phyloP scores from a whole-genome alignment of 1,140 invertebrate species.

The Luehdorfia chinensis region DNA sequence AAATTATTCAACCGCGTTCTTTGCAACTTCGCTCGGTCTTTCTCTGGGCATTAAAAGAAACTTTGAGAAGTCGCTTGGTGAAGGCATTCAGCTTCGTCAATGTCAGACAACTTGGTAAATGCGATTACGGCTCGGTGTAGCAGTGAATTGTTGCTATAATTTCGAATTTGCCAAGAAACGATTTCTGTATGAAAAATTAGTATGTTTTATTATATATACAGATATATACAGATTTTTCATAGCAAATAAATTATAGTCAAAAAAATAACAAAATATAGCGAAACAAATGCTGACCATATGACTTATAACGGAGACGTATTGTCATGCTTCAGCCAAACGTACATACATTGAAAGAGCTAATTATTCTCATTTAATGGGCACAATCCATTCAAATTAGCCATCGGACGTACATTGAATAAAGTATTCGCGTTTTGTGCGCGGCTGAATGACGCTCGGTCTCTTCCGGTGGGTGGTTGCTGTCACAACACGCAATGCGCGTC shows the following conservation, averaged over 20 bases:
- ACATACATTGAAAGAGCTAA: constrained; percentile 51
- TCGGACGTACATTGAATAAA: constrained; percentile 67
- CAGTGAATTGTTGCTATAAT: constrained; percentile 31
- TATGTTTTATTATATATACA: too few relatives aligned
- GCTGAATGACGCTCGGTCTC: constrained; percentile 71
- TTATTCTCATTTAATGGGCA: constrained; percentile 70
- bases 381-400: constrained; percentile 74
- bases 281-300: constrained; percentile 45
- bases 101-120: constrained; percentile 21
- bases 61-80: constrained; percentile 36
- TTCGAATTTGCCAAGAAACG: too few relatives aligned
- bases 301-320: constrained; percentile 42
- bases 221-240: too few relatives aligned
- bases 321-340: constrained; percentile 16
- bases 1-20: constrained; percentile 30
- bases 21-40: constrained; percentile 35
- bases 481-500: constrained; percentile 73
- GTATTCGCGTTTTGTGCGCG: constrained; percentile 71
- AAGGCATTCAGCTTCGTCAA: constrained; percentile 33
- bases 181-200: too few relatives aligned
- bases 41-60: constrained; percentile 38
- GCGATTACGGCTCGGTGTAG: constrained; percentile 34
- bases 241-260: background rate
- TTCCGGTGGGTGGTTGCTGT: constrained; percentile 76
- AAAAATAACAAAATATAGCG: constrained; percentile 40